Evolutionary conservation across 2,888 invertebrate species (phyloP), one percentile per base, ranked within the genome.

Genomic region (Graphium colonna): DNA sequence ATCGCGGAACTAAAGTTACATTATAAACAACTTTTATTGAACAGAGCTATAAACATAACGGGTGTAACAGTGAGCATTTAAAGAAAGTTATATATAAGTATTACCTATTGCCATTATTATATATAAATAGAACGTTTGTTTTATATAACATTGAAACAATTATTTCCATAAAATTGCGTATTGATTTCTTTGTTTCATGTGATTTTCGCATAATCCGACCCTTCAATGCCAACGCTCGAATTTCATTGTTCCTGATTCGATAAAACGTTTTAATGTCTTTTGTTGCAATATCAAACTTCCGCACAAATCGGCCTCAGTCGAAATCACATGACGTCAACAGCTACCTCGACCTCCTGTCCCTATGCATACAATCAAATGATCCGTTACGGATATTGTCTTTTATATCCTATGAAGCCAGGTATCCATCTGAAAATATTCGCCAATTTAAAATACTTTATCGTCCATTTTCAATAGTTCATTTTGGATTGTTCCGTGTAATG

Each of bases 201-300:
- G 15, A 8, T 33, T 15, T 15, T 42, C 3, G 15, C 9, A 17
- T 10, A 21, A 21, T 21, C 21, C 9, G 1, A 31, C 8, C 31
- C 36, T 3, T 12, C 40, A 15, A n/a, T 40, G 15, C 3, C 12
- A n/a, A 31, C 7, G 40, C 13, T 43, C 38, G 17, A 31, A 1
- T 26, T 42, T 21, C 8, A 52, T 26, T 42, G 41, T 52, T 53
- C 48, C 52, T 38, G 10, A 43, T 38, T 36, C 13, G 42, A 36
- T 52, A 17, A n/a, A 51, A 39, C 33, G 12, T 31, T 59, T 69
- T 51, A 63, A 56, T 60, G 59, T 68, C 67, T 68, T 69, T 68
- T 65, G 64, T 67, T 64, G 62, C 54, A 60, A 64, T 67, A 42
- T 62, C 62, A 62, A 62, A 71, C 69, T 74, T 72, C 73, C 73